Percentiles rank a stretch among this genome's conserved stretches.
These are phyloP conservation scores for Threskiornis aethiopicus DNA, from an alignment of 2,797 vertebrate species.

Conservation along the genomic window DNA sequence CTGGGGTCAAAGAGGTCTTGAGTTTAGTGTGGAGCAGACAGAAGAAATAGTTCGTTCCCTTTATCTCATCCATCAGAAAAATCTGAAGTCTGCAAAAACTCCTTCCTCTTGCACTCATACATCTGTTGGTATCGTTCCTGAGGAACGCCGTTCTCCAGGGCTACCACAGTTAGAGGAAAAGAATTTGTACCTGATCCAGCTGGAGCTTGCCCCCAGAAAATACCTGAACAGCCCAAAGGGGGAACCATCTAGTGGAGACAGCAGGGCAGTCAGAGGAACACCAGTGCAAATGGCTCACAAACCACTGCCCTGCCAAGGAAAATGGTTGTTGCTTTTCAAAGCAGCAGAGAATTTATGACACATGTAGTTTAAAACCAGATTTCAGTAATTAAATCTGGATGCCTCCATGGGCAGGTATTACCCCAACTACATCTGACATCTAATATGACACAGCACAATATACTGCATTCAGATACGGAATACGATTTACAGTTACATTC, in stretches of 20 bases:
- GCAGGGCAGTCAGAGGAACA: not conserved
- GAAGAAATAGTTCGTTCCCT: not conserved
- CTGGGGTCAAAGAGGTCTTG: not conserved
- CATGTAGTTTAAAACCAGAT: not conserved
- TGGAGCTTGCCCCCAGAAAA: not conserved
- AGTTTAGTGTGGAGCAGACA: not conserved
- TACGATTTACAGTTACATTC: not conserved
- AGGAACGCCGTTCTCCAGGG: not conserved
- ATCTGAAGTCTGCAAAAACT: rapidly evolving
- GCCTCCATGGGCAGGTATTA: not conserved
- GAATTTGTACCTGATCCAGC: not conserved
- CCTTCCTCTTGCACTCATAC: not conserved
- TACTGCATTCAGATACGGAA: not conserved
- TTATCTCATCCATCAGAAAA: not conserved
- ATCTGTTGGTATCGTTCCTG: not conserved
- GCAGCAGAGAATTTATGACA: not conserved
- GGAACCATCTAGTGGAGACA: not conserved
- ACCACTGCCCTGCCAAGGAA: not conserved
- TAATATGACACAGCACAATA: not conserved
- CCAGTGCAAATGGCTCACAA: not conserved
- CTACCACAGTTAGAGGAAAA: not conserved
- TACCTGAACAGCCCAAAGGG: not conserved
- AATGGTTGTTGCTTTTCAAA: not conserved
- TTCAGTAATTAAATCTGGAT: not conserved
- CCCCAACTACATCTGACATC: not conserved